These are phyloP conservation scores for Falcunculus frontatus DNA, from an alignment of 2,113 vertebrate species.

Conservation along the genomic window DNA sequence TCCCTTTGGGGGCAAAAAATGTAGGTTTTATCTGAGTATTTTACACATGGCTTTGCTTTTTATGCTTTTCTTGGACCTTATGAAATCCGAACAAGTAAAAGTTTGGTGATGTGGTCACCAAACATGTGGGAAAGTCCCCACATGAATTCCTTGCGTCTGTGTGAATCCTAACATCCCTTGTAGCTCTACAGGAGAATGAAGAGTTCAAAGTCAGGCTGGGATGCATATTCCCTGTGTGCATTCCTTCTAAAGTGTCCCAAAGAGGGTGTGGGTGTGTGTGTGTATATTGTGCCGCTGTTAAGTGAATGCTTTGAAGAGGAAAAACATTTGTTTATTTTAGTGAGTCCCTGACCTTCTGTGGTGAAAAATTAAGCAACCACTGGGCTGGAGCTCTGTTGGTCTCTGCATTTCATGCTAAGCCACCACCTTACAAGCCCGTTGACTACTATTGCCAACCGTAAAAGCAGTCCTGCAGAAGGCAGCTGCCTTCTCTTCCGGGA, in stretches of 20 bases:
- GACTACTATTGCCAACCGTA: background rate
- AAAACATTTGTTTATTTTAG: background rate
- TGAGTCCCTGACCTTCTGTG: background rate
- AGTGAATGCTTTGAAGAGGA: background rate
- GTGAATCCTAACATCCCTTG: background rate
- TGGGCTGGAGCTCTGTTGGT: background rate
- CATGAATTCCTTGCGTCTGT: rapidly evolving
- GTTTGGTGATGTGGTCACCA: background rate
- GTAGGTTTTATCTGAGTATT: background rate
- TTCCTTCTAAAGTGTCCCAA: background rate
- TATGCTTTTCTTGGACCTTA: background rate
- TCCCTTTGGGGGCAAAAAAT: background rate
- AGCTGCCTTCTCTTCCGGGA: background rate
- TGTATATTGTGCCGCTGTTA: background rate
- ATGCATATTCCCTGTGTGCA: background rate
- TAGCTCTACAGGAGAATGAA: background rate
- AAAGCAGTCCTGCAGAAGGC: background rate
- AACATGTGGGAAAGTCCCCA: background rate
- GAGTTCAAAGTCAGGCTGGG: background rate
- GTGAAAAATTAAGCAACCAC: background rate
- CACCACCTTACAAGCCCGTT: background rate
- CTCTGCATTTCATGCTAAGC: background rate
- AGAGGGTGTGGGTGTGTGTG: rapidly evolving
- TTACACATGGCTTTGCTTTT: background rate
- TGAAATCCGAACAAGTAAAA: background rate